Percentiles rank a stretch among this genome's conserved stretches.
These are phyloP conservation scores for Andricus grossulariae DNA, from an alignment of 1,140 invertebrate species.

Conservation along the genomic window DNA sequence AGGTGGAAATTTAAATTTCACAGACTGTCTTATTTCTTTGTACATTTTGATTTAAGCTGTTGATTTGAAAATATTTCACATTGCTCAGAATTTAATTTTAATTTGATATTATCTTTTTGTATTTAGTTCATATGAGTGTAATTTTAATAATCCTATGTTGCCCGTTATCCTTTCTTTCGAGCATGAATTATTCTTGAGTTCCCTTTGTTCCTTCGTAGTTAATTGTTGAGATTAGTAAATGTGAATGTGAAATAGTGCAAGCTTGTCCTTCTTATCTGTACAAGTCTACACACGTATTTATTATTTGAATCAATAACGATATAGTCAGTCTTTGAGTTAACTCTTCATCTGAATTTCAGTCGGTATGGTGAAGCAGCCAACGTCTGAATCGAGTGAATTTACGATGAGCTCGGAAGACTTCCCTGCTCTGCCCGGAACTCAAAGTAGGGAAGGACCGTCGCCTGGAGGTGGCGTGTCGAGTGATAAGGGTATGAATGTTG, in stretches of 20 bases:
- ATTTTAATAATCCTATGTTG: slow-evolving; percentile 6
- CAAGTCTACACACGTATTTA: slow-evolving; percentile 12
- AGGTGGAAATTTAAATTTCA: too few relatives aligned
- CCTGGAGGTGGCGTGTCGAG: slow-evolving; percentile 75
- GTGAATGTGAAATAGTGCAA: slow-evolving; percentile 29
- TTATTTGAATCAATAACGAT: not conserved
- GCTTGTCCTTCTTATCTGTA: slow-evolving; percentile 18
- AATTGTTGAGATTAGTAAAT: slow-evolving; percentile 44
- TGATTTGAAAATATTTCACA: not conserved
- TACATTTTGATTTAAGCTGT: too few relatives aligned
- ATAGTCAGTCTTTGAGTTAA: slow-evolving; percentile 12
- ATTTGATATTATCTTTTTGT: slow-evolving; percentile 18
- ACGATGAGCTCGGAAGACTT: slow-evolving; percentile 99
- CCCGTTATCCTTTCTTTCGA: slow-evolving; percentile 15
- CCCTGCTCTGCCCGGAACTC: slow-evolving; percentile 92
- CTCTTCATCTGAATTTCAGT: slow-evolving; percentile 77
- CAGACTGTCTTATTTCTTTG: too few relatives aligned
- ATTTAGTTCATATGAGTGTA: not conserved
- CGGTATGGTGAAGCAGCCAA: slow-evolving; percentile 96
- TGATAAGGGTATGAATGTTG: slow-evolving; percentile 78
- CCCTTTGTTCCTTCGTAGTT: slow-evolving; percentile 41
- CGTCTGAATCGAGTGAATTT: slow-evolving; percentile 94
- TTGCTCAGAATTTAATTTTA: not conserved
- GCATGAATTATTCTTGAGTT: slow-evolving; percentile 3
- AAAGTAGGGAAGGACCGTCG: slow-evolving; percentile 76